These are phyloP conservation scores for Lichenostomus cassidix DNA, from an alignment of 2,113 vertebrate genomes.

Conservation along the genomic window DNA sequence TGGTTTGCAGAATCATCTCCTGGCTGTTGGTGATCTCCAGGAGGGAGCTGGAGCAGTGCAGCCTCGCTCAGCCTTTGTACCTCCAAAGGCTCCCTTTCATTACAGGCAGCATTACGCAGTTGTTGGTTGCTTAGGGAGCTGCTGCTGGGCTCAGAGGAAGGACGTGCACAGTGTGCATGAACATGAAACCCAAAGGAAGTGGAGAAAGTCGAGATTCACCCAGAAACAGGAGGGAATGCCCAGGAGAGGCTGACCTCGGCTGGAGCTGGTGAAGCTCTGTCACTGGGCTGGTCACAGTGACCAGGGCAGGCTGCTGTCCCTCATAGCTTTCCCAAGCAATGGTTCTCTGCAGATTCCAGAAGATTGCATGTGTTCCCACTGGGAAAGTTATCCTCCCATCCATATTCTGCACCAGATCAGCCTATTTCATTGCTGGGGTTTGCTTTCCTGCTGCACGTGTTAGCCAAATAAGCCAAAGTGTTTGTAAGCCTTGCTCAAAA, in stretches of 20 bases:
- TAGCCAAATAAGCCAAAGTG: background rate
- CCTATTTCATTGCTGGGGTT: background rate
- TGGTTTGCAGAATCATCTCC: background rate
- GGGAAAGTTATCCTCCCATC: background rate
- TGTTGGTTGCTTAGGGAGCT: background rate
- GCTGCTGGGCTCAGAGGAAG: background rate
- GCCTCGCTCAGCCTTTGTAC: background rate
- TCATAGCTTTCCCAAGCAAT: background rate
- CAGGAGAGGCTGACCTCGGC: background rate
- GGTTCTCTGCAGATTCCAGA: background rate
- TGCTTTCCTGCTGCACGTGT: background rate
- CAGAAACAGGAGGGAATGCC: background rate
- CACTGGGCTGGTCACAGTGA: background rate
- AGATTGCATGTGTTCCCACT: fast-evolving
- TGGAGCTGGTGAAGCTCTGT: fast-evolving
- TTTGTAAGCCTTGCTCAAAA: background rate
- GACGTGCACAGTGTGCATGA: background rate
- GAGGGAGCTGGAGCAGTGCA: background rate
- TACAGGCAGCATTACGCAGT: background rate
- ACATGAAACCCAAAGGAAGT: background rate
- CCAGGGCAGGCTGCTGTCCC: background rate
- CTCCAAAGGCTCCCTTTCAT: background rate
- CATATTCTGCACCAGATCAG: background rate
- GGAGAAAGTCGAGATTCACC: background rate
- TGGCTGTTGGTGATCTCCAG: background rate